Conservation (phyloP, 2,888 invertebrate species). For the Toxonevra muliebris region DNA sequence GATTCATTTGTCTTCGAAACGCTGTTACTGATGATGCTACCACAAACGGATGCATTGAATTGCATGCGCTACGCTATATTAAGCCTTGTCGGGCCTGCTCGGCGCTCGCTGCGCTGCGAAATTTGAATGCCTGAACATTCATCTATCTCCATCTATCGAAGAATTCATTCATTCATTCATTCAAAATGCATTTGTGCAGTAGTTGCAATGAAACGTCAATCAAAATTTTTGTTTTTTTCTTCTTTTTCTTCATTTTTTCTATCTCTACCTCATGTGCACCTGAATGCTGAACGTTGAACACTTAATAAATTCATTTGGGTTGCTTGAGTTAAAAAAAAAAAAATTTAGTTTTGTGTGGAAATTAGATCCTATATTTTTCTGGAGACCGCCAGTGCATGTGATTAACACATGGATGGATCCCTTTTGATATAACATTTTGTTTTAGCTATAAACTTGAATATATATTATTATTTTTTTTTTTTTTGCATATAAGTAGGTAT, state of each 20-base stretch:
- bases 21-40: neutral
- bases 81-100: conserved; percentile 11
- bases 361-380: conserved; percentile 55
- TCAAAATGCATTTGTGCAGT: conserved; percentile 10
- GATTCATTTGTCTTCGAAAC: conserved; percentile 50
- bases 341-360: conserved; percentile 51
- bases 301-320: conserved; percentile 1
- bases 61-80: too few relatives aligned
- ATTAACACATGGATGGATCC: neutral
- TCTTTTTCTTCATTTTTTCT: conserved; percentile 10
- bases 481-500: too few relatives aligned
- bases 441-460: too few relatives aligned
- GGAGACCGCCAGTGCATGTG: conserved; percentile 8
- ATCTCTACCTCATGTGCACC: conserved; percentile 8
- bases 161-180: conserved; percentile 34
- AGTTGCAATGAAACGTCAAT: conserved; percentile 45
- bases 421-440: too few relatives aligned
- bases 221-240: conserved; percentile 39
- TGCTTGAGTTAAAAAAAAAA: conserved; percentile 28
- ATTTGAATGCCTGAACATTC: conserved; percentile 49
- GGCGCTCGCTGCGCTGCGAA: conserved; percentile 48
- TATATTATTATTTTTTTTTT: too few relatives aligned
- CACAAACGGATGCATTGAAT: too few relatives aligned
- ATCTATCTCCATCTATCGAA: conserved; percentile 17
- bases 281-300: too few relatives aligned